Conservation (phyloP, 1,140 invertebrate species). For the Zaprionus nigranus region DNA sequence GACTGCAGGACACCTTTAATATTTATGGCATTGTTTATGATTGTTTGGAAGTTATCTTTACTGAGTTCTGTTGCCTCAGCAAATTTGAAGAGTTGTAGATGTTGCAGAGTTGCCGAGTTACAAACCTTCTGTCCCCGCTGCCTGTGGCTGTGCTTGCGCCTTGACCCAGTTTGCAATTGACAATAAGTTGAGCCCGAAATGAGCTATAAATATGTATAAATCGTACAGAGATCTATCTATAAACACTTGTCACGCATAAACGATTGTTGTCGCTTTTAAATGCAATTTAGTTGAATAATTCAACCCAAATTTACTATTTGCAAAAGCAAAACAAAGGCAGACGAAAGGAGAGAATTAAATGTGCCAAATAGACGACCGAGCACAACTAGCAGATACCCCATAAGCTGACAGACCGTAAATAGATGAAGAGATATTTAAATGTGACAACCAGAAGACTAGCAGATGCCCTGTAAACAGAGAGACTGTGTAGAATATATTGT, state of each 20-base stretch:
- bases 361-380: not conserved
- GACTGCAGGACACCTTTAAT: not conserved
- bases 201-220: slow-evolving; percentile 18
- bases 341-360: not conserved
- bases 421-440: not conserved
- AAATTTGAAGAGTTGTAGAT: not conserved
- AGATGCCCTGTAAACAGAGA: not conserved
- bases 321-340: slow-evolving; percentile 8
- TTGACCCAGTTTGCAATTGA: slow-evolving; percentile 2
- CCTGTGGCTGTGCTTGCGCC: not conserved
- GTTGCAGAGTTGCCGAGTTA: not conserved
- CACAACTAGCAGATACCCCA: not conserved
- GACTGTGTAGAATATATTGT: too few species aligned
- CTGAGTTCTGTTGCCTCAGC: too few species aligned
- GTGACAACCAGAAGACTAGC: not conserved
- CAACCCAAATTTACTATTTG: slow-evolving; percentile 15
- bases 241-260: slow-evolving; percentile 24
- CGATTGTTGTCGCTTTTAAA: slow-evolving; percentile 34
- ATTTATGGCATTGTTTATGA: not conserved
- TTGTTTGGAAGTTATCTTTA: too few species aligned
- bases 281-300: slow-evolving; percentile 35
- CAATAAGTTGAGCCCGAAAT: slow-evolving; percentile 3
- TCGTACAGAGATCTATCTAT: slow-evolving; percentile 10
- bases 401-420: not conserved
- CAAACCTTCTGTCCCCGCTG: not conserved